Base-by-base conservation (phyloP, 1,140 invertebrate species). In the Papilio helenus region DNA sequence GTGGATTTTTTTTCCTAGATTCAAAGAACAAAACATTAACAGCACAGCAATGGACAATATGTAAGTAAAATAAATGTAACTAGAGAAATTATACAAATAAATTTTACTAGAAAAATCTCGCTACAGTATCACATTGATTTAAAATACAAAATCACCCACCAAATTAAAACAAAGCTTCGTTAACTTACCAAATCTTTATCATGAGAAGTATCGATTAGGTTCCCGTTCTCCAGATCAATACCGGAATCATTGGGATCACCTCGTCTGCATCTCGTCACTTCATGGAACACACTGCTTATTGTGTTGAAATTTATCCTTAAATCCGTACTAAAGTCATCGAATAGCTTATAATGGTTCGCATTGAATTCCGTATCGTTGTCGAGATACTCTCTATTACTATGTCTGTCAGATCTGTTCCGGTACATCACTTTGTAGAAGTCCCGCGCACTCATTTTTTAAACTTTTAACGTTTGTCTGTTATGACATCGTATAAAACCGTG, bases 301-400 rank as follows among this genome's bases (percentile, higher is more conserved):
- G 88, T 85, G 79, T 89, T 93, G 86, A 91, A 94, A 82, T 88
- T 90, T 72, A 93, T 92, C 39, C 91, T 86, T 9, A 92, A 84
- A 61, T 93, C 92, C 18, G 91, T 90, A 1, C 90, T 89, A 85
- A 94, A 93, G 82, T 93, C 93, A 76, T 94, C 93, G 89, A 87
- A 94, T 26, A 94, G 82, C 84, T 92, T 93, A 86, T 92, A 94
- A 83, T 91, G 89, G 83, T 94, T 94, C 51, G 93, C 92, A 81
- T 94, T 94, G 86, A 93, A 92, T 79, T 93, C 93, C 1, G 92
- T 91, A 29, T 92, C 93, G 85, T 94, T 94, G 81, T 94, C 93
- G 78, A 94, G 86, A 0, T 89, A 80, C 51, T 91, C 88, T 79
- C 83, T 86, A 72, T 83, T 87, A 51, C 79, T 86, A 23, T 86